Evolutionary conservation across 2,888 invertebrate genomes (phyloP), one percentile per base, ranked within the genome.

Genomic region (Scaeva pyrastri): DNA sequence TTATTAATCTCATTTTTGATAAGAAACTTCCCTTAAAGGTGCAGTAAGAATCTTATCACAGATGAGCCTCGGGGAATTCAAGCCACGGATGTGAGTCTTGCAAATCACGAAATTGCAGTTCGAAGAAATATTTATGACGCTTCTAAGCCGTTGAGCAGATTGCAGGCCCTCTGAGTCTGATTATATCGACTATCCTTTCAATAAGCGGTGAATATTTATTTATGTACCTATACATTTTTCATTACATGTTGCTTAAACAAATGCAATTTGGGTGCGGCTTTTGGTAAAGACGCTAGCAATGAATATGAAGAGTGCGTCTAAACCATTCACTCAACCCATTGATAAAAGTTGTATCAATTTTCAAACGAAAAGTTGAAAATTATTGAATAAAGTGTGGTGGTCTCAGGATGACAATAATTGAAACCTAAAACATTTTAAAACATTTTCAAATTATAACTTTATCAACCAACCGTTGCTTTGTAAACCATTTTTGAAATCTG

Each of bases 1-100:
- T 89, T 87, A 89, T 88, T 87, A 88, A 91, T 91, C 91, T 91
- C 87, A 89, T 88, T 76, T 64, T 85, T 83, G 82, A 87, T 87
- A 87, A 89, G 87, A 89, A 90, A 90, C 88, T 88, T 89, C 80
- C 89, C 90, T 89, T 89, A 41, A 89, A 91, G 92, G 92, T 91
- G 91, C 91, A 91, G 91, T 90, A 88, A 89, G 84, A 85, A 78
- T 88, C 90, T 91, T 91, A 91, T 91, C 91, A 90, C 88, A 89
- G 91, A 91, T 91, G 89, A 81, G 88, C 81, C 77, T 70, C 81
- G 83, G 78, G 87, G 87, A 85, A 77, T 83, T 87, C 86, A 70
- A 52, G 62, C 36, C 64, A 52, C 73, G 81, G 56, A 45, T 79
- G 43, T 64, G 64, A 71, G 64, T 39, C 55, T 70, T 66, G 74